These are phyloP conservation scores for Yponomeuta malinellus DNA, from an alignment of 2,888 invertebrate species.

Conservation along the genomic window DNA sequence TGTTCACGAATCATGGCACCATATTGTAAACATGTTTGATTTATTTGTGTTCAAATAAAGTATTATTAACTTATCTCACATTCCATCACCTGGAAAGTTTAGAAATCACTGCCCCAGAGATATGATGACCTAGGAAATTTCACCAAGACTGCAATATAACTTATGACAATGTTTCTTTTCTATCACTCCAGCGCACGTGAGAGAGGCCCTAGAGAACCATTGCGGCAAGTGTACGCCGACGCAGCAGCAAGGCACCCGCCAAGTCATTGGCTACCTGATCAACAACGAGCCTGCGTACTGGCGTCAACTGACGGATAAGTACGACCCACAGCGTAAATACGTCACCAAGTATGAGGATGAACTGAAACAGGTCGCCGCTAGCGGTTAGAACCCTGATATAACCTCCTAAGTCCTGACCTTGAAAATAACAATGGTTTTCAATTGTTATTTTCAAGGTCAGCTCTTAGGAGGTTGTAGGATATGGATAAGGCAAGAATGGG, in stretches of 20 bases:
- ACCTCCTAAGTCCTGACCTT: background rate
- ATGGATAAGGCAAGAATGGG: too few relatives aligned
- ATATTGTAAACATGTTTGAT: too few relatives aligned
- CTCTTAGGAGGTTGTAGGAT: too few relatives aligned
- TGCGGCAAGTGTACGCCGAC: constrained; percentile 26
- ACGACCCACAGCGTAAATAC: constrained; percentile 28
- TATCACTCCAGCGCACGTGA: constrained; percentile 19
- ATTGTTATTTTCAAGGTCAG: too few relatives aligned
- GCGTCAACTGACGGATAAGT: constrained; percentile 27
- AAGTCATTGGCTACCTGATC: constrained; percentile 27
- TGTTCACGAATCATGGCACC: too few relatives aligned
- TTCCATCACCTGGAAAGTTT: too few relatives aligned
- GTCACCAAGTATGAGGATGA: constrained; percentile 22
- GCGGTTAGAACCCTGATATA: background rate
- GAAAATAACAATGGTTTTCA: too few relatives aligned
- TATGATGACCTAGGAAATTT: too few relatives aligned
- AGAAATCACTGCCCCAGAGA: too few relatives aligned
- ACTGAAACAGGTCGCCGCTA: constrained; percentile 12
- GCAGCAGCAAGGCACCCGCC: constrained; percentile 24
- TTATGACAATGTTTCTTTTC: background rate
- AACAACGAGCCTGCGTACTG: constrained; percentile 28
- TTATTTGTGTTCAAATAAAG: too few relatives aligned
- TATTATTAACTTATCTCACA: too few relatives aligned
- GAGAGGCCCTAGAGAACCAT: constrained; percentile 28
- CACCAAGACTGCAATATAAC: too few relatives aligned